phyloP scores from a whole-genome alignment of 2,113 vertebrate genomes.

The Narcine bancroftii region DNA sequence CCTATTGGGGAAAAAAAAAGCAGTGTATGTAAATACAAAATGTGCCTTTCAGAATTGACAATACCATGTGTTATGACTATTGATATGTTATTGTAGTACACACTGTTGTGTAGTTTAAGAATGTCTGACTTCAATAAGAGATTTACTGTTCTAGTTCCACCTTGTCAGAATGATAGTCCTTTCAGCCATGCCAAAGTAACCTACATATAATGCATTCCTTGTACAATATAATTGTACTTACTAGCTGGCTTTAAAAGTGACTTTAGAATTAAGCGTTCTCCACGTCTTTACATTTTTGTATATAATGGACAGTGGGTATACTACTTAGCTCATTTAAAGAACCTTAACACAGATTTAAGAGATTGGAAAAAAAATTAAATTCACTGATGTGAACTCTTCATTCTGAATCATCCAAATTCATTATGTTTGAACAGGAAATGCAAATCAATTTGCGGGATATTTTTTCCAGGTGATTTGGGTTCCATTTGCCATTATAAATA shows the following conservation, averaged over 20 bases:
- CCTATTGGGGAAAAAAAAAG: no score
- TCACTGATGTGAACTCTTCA: neutral
- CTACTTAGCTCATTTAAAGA: no score
- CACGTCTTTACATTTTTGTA: conserved; percentile 9
- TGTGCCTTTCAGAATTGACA: no score
- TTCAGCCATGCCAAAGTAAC: no score
- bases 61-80: no score
- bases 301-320: neutral
- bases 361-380: conserved; percentile 7
- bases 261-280: neutral
- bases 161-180: no score
- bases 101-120: no score
- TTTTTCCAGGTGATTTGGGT: neutral
- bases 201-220: neutral
- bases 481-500: conserved; percentile 18
- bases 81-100: no score
- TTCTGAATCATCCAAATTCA: neutral
- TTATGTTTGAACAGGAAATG: neutral
- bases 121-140: no score
- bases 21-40: no score
- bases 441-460: neutral
- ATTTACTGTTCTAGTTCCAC: no score
- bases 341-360: neutral
- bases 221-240: neutral
- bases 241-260: neutral